Evolutionary conservation across 2,797 vertebrate species (phyloP).

Genomic region (Darevskia nairensis): DNA sequence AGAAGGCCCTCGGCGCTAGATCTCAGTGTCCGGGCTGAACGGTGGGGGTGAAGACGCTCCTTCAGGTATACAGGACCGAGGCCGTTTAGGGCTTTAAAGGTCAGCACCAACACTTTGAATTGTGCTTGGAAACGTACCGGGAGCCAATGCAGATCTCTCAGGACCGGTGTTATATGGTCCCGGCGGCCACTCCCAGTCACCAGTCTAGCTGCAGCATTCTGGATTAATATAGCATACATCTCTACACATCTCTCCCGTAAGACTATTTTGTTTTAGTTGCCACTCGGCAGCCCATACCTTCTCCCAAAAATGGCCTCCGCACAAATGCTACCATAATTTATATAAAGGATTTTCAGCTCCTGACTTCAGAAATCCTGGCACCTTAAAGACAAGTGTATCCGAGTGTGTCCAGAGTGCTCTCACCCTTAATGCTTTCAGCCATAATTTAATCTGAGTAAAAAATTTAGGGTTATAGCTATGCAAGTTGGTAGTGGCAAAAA

Average conservation of each 20-base stretch:
- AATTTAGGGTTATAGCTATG: background rate
- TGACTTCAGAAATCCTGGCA: background rate
- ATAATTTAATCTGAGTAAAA: background rate
- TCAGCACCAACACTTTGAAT: no score
- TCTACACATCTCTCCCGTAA: background rate
- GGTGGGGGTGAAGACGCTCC: no score
- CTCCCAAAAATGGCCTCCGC: background rate
- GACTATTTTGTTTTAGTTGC: background rate
- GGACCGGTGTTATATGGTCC: no score
- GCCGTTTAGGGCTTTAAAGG: no score
- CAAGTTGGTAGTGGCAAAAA: background rate
- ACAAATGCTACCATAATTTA: background rate
- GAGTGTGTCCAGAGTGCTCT: background rate
- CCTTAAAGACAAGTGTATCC: background rate
- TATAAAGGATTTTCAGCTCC: background rate
- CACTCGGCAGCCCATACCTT: no score
- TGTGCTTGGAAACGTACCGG: no score
- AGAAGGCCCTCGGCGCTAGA: no score
- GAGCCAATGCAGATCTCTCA: no score
- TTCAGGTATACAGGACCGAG: no score
- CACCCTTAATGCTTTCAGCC: background rate
- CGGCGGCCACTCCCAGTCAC: no score
- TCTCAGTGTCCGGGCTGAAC: accelerated
- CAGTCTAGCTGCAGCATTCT: no score
- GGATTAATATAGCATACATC: background rate